Base-by-base conservation (phyloP, 2,113 vertebrate species). In the Datnioides undecimradiatus region DNA sequence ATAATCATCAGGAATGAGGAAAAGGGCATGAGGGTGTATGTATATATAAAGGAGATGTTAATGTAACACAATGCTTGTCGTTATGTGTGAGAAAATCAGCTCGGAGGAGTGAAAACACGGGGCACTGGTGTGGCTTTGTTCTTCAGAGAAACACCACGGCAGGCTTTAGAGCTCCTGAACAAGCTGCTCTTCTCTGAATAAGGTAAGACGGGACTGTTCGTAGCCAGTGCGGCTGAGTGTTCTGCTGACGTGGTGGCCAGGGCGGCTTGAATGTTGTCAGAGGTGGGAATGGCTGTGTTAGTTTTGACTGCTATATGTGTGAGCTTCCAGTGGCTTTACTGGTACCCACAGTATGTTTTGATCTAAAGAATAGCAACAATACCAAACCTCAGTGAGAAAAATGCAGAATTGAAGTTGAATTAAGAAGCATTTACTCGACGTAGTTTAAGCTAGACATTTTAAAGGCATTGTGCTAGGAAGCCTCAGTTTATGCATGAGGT, bases 1-100 rank as follows among this genome's bases (percentile, higher is more conserved):
- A 87, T 90, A 90, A 93, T 93, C 77, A 87, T 64, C 81, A 73
- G 85, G 90, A 81, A 73, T 70, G 84, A 84, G 79, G 87, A 54
- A 78, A 76, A 83, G 86, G 81, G 89, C 85, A 90, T 0, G 71
- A 80, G 83, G 84, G 69, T 84, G 80, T 76, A 51, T 85, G 4
- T 66, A 49, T 85, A 31, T 41, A 38, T 88, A 80, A 80, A 90
- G 84, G 83, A 79, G 79, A 91, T 78, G 83, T 82, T 88, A 88
- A 83, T 73, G 86, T 66, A 79, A 70, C 83, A 84, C 90, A 89
- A 82, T 79, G 73, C 63, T 48, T 71, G 79, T 76, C 62, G 52
- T 80, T 72, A 57, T 87, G 75, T 87, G 75, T 76, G 76, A 86
- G 89, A 80, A 84, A 76, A 82, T 80, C 79, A 65, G 65, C 65